Base-by-base conservation (phyloP, 2,113 vertebrate genomes). In the Otus sunia region DNA sequence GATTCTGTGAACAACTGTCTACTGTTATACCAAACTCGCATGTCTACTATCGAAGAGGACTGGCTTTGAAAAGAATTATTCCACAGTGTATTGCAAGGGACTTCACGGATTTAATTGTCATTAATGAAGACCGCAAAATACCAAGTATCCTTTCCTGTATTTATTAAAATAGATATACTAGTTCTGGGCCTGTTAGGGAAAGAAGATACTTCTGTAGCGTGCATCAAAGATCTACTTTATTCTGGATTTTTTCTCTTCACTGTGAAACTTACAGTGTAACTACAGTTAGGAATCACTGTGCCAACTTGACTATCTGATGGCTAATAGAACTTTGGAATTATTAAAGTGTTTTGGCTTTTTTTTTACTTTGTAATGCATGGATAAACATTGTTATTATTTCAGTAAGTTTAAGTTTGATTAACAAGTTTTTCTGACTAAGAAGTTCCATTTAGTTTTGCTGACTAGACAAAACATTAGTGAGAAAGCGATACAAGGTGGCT, bases 41-140 rank as follows among this genome's bases (percentile, higher is more conserved):
- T 10, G 99, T 99, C 67, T 99, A 99, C 97, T 99, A 99, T 94
- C 98, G 99, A 98, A 98, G 99, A 98, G 99, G 99, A 86, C 94
- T 99, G 96, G 99, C 99, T 88, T 97, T 99, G 95, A 99, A 99
- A 97, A 99, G 96, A 96, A 97, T 99, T 95, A 99, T 99, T 86
- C 99, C 99, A 49, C 99, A 99, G 96, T 99, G 99, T 60, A 88
- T 99, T 58, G 97, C 99, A 59, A 99, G 99, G 96, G 97, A 98
- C 96, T 99, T 99, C 96, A 99, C 99, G 0, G 99, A 99, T 97
- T 98, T 99, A 76, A 98, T 99, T 0, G 99, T 99, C 95, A 97
- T 99, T 96, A 99, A 99, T 49, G 98, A 99, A 98, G 99, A 99
- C 96, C 98, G 99, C 84, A 99, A 99, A 97, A 80, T 98, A 94